A percentile compares a stretch with the other conserved stretches of the same genome.
phyloP scores from a whole-genome alignment of 2,113 vertebrate genomes.

The Scomber scombrus region DNA sequence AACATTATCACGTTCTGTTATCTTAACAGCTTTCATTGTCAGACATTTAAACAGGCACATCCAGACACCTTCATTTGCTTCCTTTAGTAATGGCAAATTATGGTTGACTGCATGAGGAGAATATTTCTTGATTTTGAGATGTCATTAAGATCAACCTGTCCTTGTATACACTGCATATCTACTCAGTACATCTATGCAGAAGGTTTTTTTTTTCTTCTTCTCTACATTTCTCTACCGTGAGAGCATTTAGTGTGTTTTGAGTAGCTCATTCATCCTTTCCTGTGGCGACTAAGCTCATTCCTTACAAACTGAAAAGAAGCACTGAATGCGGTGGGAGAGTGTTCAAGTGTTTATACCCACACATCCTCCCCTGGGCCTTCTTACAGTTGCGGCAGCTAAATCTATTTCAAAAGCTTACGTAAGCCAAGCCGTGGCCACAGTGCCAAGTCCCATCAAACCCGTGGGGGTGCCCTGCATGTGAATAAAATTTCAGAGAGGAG shows the following conservation, averaged over 20 bases:
- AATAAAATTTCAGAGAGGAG: slow-evolving; percentile 55
- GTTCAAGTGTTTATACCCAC: slow-evolving; percentile 60
- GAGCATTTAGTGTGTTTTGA: slow-evolving; percentile 42
- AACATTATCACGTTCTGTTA: slow-evolving; percentile 36
- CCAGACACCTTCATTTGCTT: neutral
- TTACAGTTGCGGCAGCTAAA: slow-evolving; percentile 43
- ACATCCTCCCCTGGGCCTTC: slow-evolving; percentile 29
- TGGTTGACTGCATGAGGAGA: neutral
- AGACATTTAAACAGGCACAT: neutral
- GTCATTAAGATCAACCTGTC: slow-evolving; percentile 7
- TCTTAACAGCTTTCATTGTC: slow-evolving; percentile 18
- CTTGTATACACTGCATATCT: slow-evolving; percentile 8
- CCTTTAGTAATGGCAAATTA: slow-evolving; percentile 21
- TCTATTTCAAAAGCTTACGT: slow-evolving; percentile 61
- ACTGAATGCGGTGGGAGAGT: slow-evolving; percentile 48
- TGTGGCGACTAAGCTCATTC: slow-evolving; percentile 52
- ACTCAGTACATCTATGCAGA: neutral
- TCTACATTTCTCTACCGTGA: slow-evolving; percentile 7
- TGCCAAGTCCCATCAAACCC: slow-evolving; percentile 54
- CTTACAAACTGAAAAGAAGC: slow-evolving; percentile 60
- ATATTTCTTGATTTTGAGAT: slow-evolving; percentile 10
- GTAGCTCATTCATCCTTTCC: slow-evolving; percentile 50
- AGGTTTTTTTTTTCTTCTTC: neutral
- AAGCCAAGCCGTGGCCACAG: slow-evolving; percentile 26
- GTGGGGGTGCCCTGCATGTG: slow-evolving; percentile 29